These are phyloP conservation scores for Metallyticus violacea DNA, from an alignment of 2,888 invertebrate species.

Conservation along the genomic window DNA sequence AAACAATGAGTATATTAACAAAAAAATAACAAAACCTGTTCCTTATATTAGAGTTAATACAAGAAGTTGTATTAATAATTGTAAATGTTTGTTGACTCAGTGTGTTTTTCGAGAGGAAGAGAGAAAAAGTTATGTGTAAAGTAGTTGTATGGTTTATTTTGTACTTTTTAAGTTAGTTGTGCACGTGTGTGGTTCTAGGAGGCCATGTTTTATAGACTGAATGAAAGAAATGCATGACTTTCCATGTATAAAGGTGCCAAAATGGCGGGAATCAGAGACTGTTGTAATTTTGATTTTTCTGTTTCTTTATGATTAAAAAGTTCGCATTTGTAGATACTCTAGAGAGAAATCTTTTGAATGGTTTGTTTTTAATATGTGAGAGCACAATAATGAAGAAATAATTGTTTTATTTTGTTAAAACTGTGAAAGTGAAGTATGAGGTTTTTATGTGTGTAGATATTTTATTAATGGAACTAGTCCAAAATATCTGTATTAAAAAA, in stretches of 20 bases:
- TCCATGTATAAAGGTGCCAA: conserved; percentile 9
- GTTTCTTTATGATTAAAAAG: conserved; percentile 9
- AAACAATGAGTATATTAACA: neutral
- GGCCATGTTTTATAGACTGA: neutral
- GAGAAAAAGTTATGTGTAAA: neutral
- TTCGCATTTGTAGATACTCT: conserved; percentile 17
- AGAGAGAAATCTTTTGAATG: conserved; percentile 17
- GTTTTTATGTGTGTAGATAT: conserved; percentile 19
- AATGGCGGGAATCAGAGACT: conserved; percentile 1
- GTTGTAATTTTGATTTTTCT: neutral
- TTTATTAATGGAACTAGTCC: conserved; percentile 27
- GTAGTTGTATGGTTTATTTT: neutral
- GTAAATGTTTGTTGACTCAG: conserved; percentile 1
- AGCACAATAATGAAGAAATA: conserved; percentile 30
- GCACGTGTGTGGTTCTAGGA: too few relatives aligned
- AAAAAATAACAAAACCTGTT: neutral
- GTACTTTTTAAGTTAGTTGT: neutral
- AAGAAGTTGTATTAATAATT: neutral
- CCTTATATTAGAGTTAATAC: neutral
- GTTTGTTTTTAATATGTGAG: conserved; percentile 28
- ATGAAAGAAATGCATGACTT: neutral
- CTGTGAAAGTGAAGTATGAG: neutral
- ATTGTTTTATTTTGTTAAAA: conserved; percentile 28
- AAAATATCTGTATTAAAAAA: conserved; percentile 23
- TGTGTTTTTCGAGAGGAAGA: neutral